Percentiles rank a stretch among this genome's conserved stretches.
Conservation (phyloP, 2,888 invertebrate genomes). For the Onthophagus sagittarius region DNA sequence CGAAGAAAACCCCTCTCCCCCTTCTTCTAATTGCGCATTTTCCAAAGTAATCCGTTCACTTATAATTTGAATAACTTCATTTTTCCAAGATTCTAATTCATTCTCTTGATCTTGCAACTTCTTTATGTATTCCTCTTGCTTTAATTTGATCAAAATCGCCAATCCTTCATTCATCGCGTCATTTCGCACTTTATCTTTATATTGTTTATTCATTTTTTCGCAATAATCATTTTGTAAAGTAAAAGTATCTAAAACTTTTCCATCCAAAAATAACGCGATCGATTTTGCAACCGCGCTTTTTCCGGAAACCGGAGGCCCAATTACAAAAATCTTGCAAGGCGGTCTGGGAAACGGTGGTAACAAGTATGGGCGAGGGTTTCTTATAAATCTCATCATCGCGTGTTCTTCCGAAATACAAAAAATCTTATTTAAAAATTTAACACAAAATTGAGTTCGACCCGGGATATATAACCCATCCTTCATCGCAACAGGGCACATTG, state of each 20-base stretch:
- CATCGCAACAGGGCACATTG: conserved; percentile 62
- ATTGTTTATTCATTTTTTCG: conserved; percentile 32
- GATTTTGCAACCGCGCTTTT: conserved; percentile 57
- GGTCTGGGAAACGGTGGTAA: conserved; percentile 56
- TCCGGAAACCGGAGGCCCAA: conserved; percentile 59
- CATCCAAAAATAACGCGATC: conserved; percentile 54
- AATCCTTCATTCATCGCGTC: conserved; percentile 30
- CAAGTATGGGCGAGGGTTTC: conserved; percentile 61
- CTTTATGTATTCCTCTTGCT: conserved; percentile 44
- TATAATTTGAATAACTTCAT: conserved; percentile 25
- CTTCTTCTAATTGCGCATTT: no score
- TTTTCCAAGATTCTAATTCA: conserved; percentile 46
- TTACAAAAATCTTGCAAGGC: conserved; percentile 56
- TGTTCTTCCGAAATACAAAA: conserved; percentile 56
- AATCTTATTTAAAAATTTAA: conserved; percentile 59
- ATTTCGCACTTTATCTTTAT: conserved; percentile 30
- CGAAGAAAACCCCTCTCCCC: conserved; percentile 23
- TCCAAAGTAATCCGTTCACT: conserved; percentile 10
- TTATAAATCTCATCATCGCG: conserved; percentile 53
- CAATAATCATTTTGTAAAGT: conserved; percentile 34
- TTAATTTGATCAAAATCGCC: conserved; percentile 30
- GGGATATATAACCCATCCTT: conserved; percentile 51
- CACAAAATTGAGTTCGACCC: conserved; percentile 56
- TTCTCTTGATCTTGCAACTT: conserved; percentile 45
- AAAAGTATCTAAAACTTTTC: conserved; percentile 48